These are phyloP conservation scores for Acrocephalus scirpaceus DNA, from an alignment of 2,797 vertebrate genomes.

Conservation along the genomic window DNA sequence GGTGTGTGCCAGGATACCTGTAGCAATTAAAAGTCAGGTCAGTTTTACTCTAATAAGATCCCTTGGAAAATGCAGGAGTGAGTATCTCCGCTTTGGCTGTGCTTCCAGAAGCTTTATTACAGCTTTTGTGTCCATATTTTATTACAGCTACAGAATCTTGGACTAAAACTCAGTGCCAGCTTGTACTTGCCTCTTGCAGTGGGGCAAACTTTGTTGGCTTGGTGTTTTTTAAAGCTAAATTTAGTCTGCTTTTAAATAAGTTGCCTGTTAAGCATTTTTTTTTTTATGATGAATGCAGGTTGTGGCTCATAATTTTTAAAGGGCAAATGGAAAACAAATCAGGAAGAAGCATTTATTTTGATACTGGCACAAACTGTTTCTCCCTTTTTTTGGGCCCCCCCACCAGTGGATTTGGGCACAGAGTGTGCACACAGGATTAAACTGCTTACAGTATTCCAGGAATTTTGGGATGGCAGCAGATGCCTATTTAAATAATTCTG, in stretches of 20 bases:
- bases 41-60: not conserved
- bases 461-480: not conserved
- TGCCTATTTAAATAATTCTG: conserved; percentile 3
- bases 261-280: not conserved
- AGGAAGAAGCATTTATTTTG: not conserved
- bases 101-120: not conserved
- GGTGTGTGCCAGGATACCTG: not conserved
- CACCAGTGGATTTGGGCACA: not conserved
- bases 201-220: not conserved
- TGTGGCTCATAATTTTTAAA: not conserved
- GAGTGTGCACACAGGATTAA: not conserved
- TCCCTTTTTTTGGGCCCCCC: not conserved
- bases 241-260: not conserved
- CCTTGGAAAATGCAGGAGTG: not conserved
- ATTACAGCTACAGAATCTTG: not conserved
- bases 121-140: not conserved
- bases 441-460: not conserved
- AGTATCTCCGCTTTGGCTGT: not conserved
- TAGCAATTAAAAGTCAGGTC: not conserved
- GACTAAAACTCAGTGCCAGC: not conserved
- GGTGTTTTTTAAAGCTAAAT: not conserved
- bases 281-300: not conserved
- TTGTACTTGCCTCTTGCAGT: not conserved
- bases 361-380: not conserved
- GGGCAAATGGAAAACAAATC: not conserved